A percentile compares a stretch with the other conserved stretches of the same genome.
phyloP scores from a whole-genome alignment of 2,113 vertebrate genomes.

The Loxodonta africana region DNA sequence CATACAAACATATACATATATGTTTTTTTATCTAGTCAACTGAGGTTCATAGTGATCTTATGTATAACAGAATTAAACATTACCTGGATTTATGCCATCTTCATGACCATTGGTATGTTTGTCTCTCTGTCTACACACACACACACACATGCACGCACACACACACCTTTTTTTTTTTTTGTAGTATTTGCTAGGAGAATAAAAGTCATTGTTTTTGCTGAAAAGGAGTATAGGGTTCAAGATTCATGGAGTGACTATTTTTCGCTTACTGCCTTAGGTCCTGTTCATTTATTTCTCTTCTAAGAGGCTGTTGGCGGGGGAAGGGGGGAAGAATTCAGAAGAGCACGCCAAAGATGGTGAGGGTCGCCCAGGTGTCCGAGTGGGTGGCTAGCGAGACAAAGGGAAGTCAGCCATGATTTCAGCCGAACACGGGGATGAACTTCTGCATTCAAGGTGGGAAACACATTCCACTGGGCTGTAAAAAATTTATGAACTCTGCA shows the following conservation, averaged over 20 bases:
- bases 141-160: not conserved
- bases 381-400: not conserved
- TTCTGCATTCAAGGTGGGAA: constrained; percentile 1
- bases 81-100: too few relatives aligned
- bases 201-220: not conserved
- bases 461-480: not conserved
- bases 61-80: too few relatives aligned
- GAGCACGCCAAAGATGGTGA: too few relatives aligned
- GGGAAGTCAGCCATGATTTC: not conserved
- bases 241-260: not conserved
- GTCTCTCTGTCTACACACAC: too few relatives aligned
- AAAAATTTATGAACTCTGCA: not conserved
- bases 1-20: too few relatives aligned
- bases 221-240: not conserved
- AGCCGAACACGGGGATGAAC: not conserved
- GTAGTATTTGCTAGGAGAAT: not conserved
- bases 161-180: not conserved
- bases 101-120: too few relatives aligned
- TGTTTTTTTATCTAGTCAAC: not conserved
- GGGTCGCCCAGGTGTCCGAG: accelerated
- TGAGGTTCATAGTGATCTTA: too few relatives aligned
- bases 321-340: not conserved
- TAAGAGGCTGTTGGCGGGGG: not conserved
- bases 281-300: constrained; percentile 10
- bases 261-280: not conserved